phyloP scores from a whole-genome alignment of 2,113 vertebrate genomes.

The Entosphenus tridentatus region DNA sequence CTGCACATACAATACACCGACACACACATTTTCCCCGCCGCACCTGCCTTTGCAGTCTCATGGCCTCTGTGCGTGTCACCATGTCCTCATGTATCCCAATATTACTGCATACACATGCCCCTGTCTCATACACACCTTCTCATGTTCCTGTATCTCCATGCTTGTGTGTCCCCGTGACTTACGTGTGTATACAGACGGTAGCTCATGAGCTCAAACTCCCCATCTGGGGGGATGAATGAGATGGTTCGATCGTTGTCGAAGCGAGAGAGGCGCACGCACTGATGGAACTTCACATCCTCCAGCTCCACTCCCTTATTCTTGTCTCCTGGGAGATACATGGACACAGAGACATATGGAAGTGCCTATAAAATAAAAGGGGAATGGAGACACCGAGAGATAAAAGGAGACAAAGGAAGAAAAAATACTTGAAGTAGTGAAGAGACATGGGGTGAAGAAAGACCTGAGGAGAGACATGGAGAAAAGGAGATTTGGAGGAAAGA shows the following conservation, averaged over 20 bases:
- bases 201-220: slow-evolving; percentile 42
- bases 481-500: neutral
- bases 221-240: slow-evolving; percentile 43
- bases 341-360: neutral
- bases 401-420: neutral
- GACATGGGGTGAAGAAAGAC: neutral
- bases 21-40: no score
- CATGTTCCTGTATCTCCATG: no score
- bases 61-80: no score
- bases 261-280: slow-evolving; percentile 42
- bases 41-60: no score
- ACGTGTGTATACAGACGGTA: slow-evolving; percentile 41
- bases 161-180: slow-evolving; percentile 11
- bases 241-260: slow-evolving; percentile 47
- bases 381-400: neutral
- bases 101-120: no score
- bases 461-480: neutral
- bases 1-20: no score
- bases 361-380: neutral
- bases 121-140: no score
- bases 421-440: neutral
- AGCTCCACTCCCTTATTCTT: slow-evolving; percentile 20
- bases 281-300: slow-evolving; percentile 47
- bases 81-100: no score
- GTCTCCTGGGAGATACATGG: neutral